phyloP scores from a whole-genome alignment of 1,140 invertebrate species.

The Bombus impatiens region DNA sequence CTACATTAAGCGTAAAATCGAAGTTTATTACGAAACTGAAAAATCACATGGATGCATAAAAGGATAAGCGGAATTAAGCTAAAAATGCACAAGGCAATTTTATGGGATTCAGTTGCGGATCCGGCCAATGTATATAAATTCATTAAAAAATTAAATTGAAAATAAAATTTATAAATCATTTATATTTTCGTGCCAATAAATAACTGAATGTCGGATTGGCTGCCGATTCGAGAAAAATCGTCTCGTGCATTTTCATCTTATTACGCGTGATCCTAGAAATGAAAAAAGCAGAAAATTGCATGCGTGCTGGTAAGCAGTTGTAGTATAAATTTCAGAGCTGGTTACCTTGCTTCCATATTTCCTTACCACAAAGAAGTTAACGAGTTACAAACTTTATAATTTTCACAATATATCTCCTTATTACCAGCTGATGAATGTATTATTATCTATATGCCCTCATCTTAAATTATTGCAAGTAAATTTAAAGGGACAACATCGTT shows the following conservation, averaged over 20 bases:
- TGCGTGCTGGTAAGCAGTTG: background rate
- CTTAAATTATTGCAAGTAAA: background rate
- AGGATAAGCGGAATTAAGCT: background rate
- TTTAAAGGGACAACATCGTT: slow-evolving; percentile 5
- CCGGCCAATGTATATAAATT: no score
- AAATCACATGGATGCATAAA: background rate
- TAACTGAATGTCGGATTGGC: background rate
- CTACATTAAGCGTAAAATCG: slow-evolving; percentile 10
- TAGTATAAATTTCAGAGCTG: slow-evolving; percentile 1
- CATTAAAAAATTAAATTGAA: no score
- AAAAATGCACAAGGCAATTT: background rate
- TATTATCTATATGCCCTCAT: background rate
- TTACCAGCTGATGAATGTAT: background rate
- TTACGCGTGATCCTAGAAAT: background rate
- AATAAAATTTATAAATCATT: background rate
- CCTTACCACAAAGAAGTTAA: background rate
- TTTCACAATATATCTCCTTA: background rate
- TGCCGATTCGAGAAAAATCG: background rate
- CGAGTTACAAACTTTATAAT: background rate
- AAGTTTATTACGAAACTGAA: background rate
- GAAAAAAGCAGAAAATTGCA: background rate
- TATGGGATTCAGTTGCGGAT: no score
- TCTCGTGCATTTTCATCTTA: background rate
- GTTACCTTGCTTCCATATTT: no score
- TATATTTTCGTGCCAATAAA: background rate